These are phyloP conservation scores for Seira musarum DNA, from an alignment of 2,888 invertebrate genomes.

Conservation along the genomic window DNA sequence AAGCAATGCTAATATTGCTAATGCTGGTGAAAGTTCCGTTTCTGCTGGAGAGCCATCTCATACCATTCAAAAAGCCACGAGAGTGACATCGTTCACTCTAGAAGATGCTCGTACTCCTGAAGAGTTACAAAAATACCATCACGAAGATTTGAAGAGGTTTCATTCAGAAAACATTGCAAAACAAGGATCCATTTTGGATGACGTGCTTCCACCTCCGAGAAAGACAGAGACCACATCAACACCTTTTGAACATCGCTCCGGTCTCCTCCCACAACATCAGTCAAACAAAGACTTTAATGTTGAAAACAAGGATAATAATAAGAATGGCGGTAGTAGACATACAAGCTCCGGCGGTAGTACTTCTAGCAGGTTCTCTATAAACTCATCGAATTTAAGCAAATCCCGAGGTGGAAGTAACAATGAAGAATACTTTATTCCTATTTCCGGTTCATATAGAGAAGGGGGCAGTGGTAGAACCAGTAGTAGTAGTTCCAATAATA, in stretches of 20 bases:
- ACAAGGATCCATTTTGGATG: conserved; percentile 27
- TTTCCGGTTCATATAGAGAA: conserved; percentile 18
- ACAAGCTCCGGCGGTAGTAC: background rate
- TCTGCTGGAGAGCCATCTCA: background rate
- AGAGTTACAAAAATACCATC: conserved; percentile 53
- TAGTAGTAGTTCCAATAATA: conserved; percentile 1
- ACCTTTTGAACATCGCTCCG: background rate
- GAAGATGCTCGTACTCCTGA: conserved; percentile 58
- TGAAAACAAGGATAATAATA: background rate
- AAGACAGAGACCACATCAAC: background rate
- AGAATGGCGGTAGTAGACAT: background rate
- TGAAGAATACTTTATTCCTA: conserved; percentile 35
- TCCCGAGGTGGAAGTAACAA: conserved; percentile 9
- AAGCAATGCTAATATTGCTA: conserved; percentile 1
- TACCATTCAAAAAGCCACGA: conserved; percentile 23
- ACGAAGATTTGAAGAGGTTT: conserved; percentile 49
- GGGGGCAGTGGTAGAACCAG: background rate
- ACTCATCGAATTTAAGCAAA: conserved; percentile 7
- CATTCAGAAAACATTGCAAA: conserved; percentile 39
- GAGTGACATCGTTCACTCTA: conserved; percentile 52
- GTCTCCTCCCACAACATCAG: conserved; percentile 15
- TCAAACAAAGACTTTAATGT: background rate
- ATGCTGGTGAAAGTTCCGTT: background rate
- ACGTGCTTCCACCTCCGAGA: conserved; percentile 20
- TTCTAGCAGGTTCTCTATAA: conserved; percentile 11